Percentiles rank a stretch among this genome's conserved stretches.
Evolutionary conservation across 2,113 vertebrate genomes (phyloP).

Genomic region (Damaliscus lunatus): DNA sequence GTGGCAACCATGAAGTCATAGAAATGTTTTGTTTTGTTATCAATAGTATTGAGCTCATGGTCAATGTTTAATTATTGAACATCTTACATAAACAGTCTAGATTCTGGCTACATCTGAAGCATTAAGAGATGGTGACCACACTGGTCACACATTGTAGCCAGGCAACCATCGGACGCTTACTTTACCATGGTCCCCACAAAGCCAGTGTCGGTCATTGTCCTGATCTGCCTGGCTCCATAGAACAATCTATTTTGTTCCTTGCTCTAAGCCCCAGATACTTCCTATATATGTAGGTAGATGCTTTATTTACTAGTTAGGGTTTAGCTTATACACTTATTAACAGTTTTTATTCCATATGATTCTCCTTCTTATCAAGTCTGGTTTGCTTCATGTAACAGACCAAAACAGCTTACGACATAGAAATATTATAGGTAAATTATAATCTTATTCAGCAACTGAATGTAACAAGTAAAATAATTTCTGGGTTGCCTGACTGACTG

Average conservation of each 20-base stretch:
- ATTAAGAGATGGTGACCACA: neutral
- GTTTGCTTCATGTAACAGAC: slow-evolving; percentile 17
- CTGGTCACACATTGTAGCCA: neutral
- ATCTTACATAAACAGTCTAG: neutral
- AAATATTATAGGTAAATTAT: neutral
- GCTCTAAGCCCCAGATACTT: neutral
- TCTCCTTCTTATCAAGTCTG: neutral
- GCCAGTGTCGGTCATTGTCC: neutral
- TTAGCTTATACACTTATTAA: neutral
- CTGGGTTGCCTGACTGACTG: neutral
- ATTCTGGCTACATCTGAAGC: neutral
- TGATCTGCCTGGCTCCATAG: neutral
- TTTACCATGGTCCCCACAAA: neutral
- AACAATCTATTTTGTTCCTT: neutral
- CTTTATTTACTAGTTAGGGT: neutral
- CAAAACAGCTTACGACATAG: slow-evolving; percentile 8
- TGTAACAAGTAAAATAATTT: neutral
- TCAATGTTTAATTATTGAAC: neutral
- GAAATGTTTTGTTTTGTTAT: neutral
- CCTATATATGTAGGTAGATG: neutral
- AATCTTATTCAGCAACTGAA: neutral
- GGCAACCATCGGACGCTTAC: neutral
- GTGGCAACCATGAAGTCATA: neutral
- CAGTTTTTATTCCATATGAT: neutral
- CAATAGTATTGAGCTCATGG: neutral